Conservation (phyloP, 2,797 vertebrate genomes). For the Hydrocynus forskahlii region DNA sequence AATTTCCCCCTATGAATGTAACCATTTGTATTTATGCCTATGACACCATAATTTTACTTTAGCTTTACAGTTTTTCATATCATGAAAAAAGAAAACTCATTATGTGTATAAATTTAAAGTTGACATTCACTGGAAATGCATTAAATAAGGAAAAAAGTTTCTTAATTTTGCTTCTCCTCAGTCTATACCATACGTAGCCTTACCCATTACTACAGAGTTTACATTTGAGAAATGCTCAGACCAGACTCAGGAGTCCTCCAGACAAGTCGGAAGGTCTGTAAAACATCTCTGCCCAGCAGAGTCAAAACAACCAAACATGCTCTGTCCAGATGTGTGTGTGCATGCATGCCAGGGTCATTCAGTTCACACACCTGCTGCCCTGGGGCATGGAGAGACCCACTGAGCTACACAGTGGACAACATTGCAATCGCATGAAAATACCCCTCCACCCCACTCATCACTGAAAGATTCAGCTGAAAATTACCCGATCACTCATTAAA, state of each 20-base stretch:
- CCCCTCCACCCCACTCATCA: constrained; percentile 12
- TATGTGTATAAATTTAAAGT: too few species aligned
- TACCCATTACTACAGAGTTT: background rate
- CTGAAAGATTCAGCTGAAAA: background rate
- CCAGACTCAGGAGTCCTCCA: background rate
- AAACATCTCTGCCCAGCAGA: constrained; percentile 28
- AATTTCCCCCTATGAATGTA: too few species aligned
- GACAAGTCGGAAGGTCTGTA: constrained; percentile 6
- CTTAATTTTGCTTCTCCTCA: background rate
- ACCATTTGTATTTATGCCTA: too few species aligned
- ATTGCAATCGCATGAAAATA: constrained; percentile 38
- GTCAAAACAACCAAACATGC: constrained; percentile 43
- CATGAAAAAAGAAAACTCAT: too few species aligned
- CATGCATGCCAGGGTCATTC: constrained; percentile 54
- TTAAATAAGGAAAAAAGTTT: too few species aligned
- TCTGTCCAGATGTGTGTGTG: constrained; percentile 48
- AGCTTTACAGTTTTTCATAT: too few species aligned
- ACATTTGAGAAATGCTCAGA: background rate
- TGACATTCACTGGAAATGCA: too few species aligned
- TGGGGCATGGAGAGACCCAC: constrained; percentile 43
- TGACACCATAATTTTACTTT: too few species aligned
- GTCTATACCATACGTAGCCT: background rate
- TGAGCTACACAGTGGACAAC: constrained; percentile 34
- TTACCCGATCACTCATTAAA: background rate
- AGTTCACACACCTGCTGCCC: constrained; percentile 75